Conservation (phyloP, 2,888 invertebrate genomes). For the Hesperia comma region DNA sequence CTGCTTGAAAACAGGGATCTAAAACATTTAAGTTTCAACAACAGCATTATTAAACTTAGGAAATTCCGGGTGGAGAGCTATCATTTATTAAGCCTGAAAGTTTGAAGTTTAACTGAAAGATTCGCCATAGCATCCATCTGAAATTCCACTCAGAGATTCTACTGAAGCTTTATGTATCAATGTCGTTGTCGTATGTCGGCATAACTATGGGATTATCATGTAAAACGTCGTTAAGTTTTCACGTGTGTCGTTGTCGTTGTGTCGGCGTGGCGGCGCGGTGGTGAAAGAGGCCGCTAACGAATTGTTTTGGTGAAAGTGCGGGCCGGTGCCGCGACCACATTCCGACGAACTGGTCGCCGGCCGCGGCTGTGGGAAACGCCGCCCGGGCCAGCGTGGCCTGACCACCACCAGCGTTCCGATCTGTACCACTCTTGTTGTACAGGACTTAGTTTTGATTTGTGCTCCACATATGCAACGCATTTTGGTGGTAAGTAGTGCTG, state of each 20-base stretch:
- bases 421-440: not conserved
- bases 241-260: constrained; percentile 70
- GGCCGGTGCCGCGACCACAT: constrained; percentile 79
- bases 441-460: not conserved
- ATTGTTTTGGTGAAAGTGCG: constrained; percentile 85
- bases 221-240: constrained; percentile 48
- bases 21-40: too few species aligned
- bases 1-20: too few species aligned
- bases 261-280: constrained; percentile 69
- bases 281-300: constrained; percentile 83
- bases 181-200: too few species aligned
- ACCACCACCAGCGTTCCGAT: constrained; percentile 49
- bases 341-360: constrained; percentile 82
- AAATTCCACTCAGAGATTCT: too few species aligned
- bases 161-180: too few species aligned
- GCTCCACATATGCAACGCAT: not conserved
- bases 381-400: constrained; percentile 67
- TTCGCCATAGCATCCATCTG: too few species aligned
- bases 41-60: too few species aligned
- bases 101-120: too few species aligned
- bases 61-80: too few species aligned
- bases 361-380: constrained; percentile 83
- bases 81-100: too few species aligned
- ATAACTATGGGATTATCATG: not conserved
- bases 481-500: too few species aligned